A percentile compares a stretch with the other conserved stretches of the same genome.
Evolutionary conservation across 2,797 vertebrate species (phyloP).

Genomic region (Smutsia gigantea): DNA sequence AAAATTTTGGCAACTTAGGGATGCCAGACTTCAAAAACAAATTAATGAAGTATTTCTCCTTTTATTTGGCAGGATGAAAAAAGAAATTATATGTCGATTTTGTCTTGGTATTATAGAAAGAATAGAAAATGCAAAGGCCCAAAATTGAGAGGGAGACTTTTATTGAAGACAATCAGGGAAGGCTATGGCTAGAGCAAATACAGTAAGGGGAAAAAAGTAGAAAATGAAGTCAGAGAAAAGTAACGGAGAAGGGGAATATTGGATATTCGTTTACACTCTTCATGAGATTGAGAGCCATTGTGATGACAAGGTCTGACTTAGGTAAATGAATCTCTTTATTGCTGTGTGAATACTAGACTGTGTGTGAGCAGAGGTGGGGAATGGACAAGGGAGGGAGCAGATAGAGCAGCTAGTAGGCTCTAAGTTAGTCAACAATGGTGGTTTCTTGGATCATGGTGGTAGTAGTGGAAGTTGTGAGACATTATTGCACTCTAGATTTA

Average conservation of each 20-base stretch:
- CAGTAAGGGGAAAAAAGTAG: not conserved
- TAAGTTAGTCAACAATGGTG: not conserved
- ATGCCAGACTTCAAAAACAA: not conserved
- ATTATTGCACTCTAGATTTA: not conserved
- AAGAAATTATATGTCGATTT: not conserved
- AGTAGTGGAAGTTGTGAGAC: not conserved
- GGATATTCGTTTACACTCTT: not conserved
- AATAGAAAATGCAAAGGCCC: not conserved
- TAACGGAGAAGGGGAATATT: not conserved
- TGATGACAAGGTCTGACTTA: not conserved
- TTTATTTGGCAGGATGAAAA: not conserved
- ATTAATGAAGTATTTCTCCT: not conserved
- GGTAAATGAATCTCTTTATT: not conserved
- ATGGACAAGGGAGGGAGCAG: not conserved
- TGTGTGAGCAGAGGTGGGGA: not conserved
- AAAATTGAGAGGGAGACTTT: not conserved
- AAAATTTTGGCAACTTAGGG: not conserved
- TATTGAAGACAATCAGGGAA: not conserved
- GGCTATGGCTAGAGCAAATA: not conserved
- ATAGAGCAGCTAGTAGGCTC: not conserved
- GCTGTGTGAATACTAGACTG: not conserved
- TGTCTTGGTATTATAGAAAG: conserved; percentile 14
- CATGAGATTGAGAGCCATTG: not conserved
- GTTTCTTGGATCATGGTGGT: not conserved
- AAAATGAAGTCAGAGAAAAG: not conserved